Evolutionary conservation across 2,113 vertebrate species (phyloP), one percentile per base, ranked within the genome.

Genomic region (Bubo bubo): DNA sequence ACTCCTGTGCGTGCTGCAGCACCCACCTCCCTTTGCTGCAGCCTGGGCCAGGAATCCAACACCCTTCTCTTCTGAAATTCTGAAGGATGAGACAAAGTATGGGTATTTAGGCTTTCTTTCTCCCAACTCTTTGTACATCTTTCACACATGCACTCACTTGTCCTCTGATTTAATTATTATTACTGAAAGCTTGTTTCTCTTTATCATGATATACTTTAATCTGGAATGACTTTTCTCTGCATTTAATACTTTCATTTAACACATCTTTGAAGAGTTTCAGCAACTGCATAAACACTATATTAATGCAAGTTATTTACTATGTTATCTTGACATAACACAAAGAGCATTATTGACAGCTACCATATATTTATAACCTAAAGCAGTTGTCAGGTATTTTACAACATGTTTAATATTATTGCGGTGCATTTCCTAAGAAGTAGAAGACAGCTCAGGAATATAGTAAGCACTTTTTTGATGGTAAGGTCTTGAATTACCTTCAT

Each of bases 71-170:
- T 45, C 34, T 8, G 0, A 28, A 67, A 8, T 8, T 22, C 75
- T 47, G 58, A 17, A 21, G 60, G 47, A 0, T 35, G 30, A 28
- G 34, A 10, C 23, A 32, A 21, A n/a, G 5, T 5, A 1, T 4
- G n/a, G 12, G 4, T 8, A 12, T 30, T 8, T 2, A 22, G 32
- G 21, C 8, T 52, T 55, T 8, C 26, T 34, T 24, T 21, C 30
- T 45, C 26, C 26, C 41, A 30, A 0, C 56, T 39, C 55, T 21
- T 37, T 35, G 30, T 3, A 1, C 19, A 2, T 5, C 21, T 47
- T 12, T 35, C 43, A 39, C 12, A 4, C 17, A 3, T 2, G 2
- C 5, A 17, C 17, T 27, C 8, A 2, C 9, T 27, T 14, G 26
- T 63, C 9, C 45, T 28, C 47, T 30, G 34, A 22, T 16, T 47